Percentiles rank a stretch among this genome's conserved stretches.
phyloP scores from a whole-genome alignment of 2,888 invertebrate species.

The Steinernema scapterisci region DNA sequence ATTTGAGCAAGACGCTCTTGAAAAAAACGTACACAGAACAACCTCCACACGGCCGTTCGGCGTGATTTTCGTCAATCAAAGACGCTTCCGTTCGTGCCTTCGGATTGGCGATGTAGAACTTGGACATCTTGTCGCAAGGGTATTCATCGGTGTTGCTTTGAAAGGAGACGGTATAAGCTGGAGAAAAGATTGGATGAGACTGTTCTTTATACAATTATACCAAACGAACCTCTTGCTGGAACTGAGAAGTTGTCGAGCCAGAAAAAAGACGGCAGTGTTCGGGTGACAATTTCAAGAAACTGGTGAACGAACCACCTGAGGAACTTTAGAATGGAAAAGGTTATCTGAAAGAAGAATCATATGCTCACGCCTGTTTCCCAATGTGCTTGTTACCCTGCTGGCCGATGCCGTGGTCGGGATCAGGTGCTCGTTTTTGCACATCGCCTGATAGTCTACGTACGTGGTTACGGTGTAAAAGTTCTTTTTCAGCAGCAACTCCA shows the following conservation, averaged over 20 bases:
- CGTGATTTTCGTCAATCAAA: slow-evolving; percentile 52
- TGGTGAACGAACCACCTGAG: slow-evolving; percentile 39
- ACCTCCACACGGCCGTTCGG: slow-evolving; percentile 60
- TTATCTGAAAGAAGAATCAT: neutral
- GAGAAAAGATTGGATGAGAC: slow-evolving; percentile 19
- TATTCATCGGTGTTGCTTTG: slow-evolving; percentile 54
- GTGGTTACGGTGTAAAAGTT: slow-evolving; percentile 58
- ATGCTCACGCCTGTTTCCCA: neutral
- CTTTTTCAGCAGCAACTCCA: slow-evolving; percentile 59
- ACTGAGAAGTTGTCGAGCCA: slow-evolving; percentile 27
- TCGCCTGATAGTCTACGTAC: slow-evolving; percentile 61
- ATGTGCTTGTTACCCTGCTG: slow-evolving; percentile 37
- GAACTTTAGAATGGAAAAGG: slow-evolving; percentile 34
- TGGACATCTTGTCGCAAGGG: slow-evolving; percentile 56
- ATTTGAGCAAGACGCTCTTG: too few relatives aligned
- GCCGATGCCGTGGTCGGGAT: slow-evolving; percentile 41
- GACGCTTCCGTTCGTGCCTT: slow-evolving; percentile 38
- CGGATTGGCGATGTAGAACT: slow-evolving; percentile 62
- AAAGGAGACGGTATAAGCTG: slow-evolving; percentile 58
- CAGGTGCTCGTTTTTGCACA: slow-evolving; percentile 49
- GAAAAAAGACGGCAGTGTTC: slow-evolving; percentile 22
- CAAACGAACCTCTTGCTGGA: neutral
- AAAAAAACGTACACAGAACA: slow-evolving; percentile 60
- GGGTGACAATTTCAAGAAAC: slow-evolving; percentile 39
- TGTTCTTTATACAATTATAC: neutral